A percentile compares a stretch with the other conserved stretches of the same genome.
Conservation (phyloP, 2,888 invertebrate species). For the Cotesia congregata region DNA sequence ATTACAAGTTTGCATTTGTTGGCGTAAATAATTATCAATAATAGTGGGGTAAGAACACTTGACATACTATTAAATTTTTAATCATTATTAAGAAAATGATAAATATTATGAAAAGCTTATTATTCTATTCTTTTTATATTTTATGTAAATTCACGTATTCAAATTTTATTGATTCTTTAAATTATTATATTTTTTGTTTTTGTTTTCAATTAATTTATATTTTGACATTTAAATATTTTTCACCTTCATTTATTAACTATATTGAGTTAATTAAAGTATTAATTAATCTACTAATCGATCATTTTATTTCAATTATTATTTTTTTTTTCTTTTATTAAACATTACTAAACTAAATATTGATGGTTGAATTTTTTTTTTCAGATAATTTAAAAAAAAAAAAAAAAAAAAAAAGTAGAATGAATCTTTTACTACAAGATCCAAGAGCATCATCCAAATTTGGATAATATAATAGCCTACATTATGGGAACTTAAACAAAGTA, state of each 20-base stretch:
- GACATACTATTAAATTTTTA: conserved; percentile 38
- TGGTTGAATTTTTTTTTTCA: not conserved
- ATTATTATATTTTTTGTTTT: no score
- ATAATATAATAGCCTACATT: conserved; percentile 59
- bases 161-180: no score
- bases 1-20: conserved; percentile 47
- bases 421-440: conserved; percentile 66
- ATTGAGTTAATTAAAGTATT: no score
- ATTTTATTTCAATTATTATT: no score
- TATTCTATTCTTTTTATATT: not conserved
- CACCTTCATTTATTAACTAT: no score
- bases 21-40: conserved; percentile 59
- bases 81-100: not conserved
- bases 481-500: conserved; percentile 69
- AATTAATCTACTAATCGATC: no score
- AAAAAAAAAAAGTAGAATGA: conserved; percentile 56
- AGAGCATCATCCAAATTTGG: conserved; percentile 69
- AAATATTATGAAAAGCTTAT: conserved; percentile 7
- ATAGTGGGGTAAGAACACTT: conserved; percentile 54
- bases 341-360: not conserved
- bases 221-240: no score
- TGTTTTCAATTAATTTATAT: no score
- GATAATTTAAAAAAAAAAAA: not conserved
- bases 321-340: no score
- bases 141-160: not conserved